phyloP scores from a whole-genome alignment of 2,113 vertebrate genomes.

The Promerops cafer region DNA sequence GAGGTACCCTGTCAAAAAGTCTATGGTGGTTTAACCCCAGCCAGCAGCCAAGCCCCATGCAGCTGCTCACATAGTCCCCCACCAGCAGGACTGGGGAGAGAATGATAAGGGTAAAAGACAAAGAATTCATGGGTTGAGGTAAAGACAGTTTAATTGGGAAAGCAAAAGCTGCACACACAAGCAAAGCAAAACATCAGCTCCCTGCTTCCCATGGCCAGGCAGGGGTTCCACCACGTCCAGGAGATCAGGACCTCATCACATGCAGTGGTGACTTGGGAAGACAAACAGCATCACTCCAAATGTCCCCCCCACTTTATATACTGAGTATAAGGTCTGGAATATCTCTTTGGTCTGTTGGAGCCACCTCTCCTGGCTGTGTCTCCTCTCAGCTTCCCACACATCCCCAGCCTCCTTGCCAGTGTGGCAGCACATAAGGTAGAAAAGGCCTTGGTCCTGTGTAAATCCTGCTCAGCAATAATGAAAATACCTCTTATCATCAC shows the following conservation, averaged over 20 bases:
- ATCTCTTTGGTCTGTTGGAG: background rate
- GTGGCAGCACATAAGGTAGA: background rate
- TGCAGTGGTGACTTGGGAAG: background rate
- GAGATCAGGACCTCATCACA: background rate
- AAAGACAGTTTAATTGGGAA: background rate
- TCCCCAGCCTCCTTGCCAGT: background rate
- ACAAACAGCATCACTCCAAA: background rate
- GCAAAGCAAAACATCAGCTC: background rate
- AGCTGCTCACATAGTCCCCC: background rate
- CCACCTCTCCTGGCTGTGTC: background rate
- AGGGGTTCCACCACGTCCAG: background rate
- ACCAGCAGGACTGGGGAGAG: background rate
- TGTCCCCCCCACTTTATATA: background rate
- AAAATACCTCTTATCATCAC: background rate
- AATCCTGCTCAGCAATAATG: background rate
- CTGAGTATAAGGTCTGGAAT: background rate
- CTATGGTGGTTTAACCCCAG: background rate
- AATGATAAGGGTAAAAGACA: background rate
- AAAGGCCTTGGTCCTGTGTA: background rate
- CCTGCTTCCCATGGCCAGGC: background rate
- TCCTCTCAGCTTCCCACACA: background rate
- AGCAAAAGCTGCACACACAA: background rate
- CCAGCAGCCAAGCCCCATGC: background rate
- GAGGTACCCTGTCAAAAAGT: rapidly evolving
- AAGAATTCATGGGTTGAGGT: background rate